These are phyloP conservation scores for Hedya salicella DNA, from an alignment of 2,888 invertebrate species.

Conservation along the genomic window DNA sequence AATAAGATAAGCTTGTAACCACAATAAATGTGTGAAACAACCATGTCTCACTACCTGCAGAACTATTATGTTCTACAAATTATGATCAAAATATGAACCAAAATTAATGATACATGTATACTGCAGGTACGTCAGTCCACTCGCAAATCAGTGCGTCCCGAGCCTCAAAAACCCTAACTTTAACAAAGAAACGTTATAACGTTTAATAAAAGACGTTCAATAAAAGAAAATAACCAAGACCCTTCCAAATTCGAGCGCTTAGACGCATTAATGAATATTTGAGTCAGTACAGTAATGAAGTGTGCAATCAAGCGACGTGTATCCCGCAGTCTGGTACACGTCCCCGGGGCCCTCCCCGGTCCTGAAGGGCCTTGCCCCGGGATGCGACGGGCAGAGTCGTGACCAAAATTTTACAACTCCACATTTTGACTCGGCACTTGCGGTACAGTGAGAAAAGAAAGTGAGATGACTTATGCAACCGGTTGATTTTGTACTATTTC, in stretches of 20 bases:
- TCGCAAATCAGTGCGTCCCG: too few relatives aligned
- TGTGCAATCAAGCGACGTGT: slow-evolving; percentile 43
- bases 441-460: slow-evolving; percentile 37
- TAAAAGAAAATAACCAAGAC: slow-evolving; percentile 27
- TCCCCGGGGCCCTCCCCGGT: slow-evolving; percentile 35
- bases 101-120: too few relatives aligned
- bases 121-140: too few relatives aligned
- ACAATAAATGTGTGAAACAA: neutral
- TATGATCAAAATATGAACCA: too few relatives aligned
- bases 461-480: neutral
- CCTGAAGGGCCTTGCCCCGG: slow-evolving; percentile 22
- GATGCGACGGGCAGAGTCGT: slow-evolving; percentile 50
- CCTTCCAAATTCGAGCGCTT: slow-evolving; percentile 32
- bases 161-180: neutral
- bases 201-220: slow-evolving; percentile 16
- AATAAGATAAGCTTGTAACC: neutral
- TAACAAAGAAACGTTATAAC: neutral
- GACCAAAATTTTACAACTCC: slow-evolving; percentile 59
- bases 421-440: slow-evolving; percentile 47
- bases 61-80: too few relatives aligned
- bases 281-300: slow-evolving; percentile 39
- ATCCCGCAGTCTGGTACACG: slow-evolving; percentile 40
- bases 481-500: neutral
- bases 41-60: too few relatives aligned
- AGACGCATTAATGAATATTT: slow-evolving; percentile 43